Evolutionary conservation across 2,888 invertebrate genomes (phyloP).

Genomic region (Enchytraeus crypticus): DNA sequence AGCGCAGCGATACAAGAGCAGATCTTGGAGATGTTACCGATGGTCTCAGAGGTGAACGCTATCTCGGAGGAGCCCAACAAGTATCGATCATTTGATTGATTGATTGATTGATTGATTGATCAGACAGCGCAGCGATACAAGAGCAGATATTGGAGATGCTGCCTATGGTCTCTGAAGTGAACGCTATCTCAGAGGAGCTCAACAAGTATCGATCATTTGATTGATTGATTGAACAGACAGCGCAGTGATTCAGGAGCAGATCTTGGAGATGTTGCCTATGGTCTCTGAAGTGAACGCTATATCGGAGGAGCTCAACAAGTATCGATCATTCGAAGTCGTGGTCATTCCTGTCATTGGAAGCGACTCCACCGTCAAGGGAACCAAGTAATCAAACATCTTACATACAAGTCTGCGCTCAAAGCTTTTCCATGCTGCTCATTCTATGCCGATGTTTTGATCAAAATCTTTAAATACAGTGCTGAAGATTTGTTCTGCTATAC

Average conservation of each 20-base stretch:
- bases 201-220: slow-evolving; percentile 45
- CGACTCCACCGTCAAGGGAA: slow-evolving; percentile 29
- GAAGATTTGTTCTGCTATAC: no score
- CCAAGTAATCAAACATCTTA: no score
- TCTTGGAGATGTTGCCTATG: slow-evolving; percentile 48
- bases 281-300: slow-evolving; percentile 50
- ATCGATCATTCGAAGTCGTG: slow-evolving; percentile 48
- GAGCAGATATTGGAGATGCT: slow-evolving; percentile 48
- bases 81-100: slow-evolving; percentile 47
- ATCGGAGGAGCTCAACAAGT: slow-evolving; percentile 48
- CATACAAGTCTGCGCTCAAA: no score
- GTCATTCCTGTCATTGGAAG: slow-evolving; percentile 44
- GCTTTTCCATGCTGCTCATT: no score
- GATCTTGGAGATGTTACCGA: slow-evolving; percentile 47
- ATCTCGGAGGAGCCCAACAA: slow-evolving; percentile 49
- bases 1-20: slow-evolving; percentile 49
- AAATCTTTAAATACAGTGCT: no score
- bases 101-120: not conserved
- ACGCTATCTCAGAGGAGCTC: slow-evolving; percentile 49
- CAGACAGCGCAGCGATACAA: slow-evolving; percentile 49
- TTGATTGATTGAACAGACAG: slow-evolving; percentile 36
- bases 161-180: slow-evolving; percentile 49
- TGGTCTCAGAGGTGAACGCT: slow-evolving; percentile 49
- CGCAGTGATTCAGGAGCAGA: slow-evolving; percentile 48
- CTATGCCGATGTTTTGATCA: no score